A percentile compares a stretch with the other conserved stretches of the same genome.
phyloP scores from a whole-genome alignment of 2,797 vertebrate species.

The Odontamblyopus rebecca region DNA sequence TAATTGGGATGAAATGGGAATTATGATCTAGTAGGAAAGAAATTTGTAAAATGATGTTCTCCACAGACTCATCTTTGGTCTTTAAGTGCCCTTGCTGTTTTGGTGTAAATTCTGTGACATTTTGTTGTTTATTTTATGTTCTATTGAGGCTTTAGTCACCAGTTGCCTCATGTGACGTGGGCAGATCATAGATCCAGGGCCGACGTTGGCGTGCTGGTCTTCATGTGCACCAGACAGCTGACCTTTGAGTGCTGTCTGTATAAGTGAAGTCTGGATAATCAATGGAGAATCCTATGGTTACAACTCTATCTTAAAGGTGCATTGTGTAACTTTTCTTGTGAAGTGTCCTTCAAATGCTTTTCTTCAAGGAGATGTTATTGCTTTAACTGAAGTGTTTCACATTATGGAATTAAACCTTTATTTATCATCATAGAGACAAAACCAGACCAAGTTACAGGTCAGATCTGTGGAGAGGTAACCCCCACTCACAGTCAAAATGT shows the following conservation, averaged over 20 bases:
- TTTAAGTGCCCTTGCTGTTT: constrained; percentile 27
- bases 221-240: constrained; percentile 60
- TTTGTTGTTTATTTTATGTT: constrained; percentile 45
- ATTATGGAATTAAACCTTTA: no score
- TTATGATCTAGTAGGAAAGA: no score
- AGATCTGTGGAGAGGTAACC: no score
- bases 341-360: no score
- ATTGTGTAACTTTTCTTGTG: no score
- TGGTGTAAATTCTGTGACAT: constrained; percentile 49
- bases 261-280: constrained; percentile 66
- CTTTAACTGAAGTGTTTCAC: no score
- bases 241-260: constrained; percentile 65
- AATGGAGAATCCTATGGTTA: constrained; percentile 35
- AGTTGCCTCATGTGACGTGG: constrained; percentile 49
- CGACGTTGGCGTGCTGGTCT: constrained; percentile 59
- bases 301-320: not conserved
- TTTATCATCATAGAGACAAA: no score
- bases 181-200: constrained; percentile 28
- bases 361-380: no score
- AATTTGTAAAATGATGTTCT: no score
- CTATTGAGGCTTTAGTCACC: constrained; percentile 61
- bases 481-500: no score
- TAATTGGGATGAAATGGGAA: no score
- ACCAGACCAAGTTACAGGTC: no score
- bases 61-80: constrained; percentile 13